These are phyloP conservation scores for Xiphophorus birchmanni DNA, from an alignment of 2,797 vertebrate species.

Conservation along the genomic window DNA sequence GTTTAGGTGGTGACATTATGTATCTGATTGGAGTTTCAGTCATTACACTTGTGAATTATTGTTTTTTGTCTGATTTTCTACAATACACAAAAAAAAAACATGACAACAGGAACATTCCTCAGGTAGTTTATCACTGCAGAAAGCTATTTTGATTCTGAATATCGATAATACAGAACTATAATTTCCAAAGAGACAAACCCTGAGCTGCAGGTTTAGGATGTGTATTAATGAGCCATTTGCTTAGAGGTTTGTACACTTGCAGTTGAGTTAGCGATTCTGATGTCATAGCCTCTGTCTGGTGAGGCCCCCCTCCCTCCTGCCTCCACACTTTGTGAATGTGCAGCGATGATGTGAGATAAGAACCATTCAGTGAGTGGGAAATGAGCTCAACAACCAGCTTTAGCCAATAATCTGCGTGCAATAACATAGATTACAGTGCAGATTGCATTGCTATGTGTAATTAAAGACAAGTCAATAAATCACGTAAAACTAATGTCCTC, in stretches of 20 bases:
- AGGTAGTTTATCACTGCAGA: background rate
- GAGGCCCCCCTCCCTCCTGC: slow-evolving; percentile 2
- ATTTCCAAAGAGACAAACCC: background rate
- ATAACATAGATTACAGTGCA: slow-evolving; percentile 46
- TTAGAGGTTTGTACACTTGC: background rate
- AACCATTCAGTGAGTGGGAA: slow-evolving; percentile 63
- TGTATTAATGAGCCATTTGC: background rate
- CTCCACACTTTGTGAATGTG: slow-evolving; percentile 28
- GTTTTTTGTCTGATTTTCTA: background rate
- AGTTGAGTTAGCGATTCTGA: slow-evolving; percentile 14
- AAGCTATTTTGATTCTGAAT: background rate
- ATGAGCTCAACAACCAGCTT: slow-evolving; percentile 69
- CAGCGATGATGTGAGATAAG: slow-evolving; percentile 52
- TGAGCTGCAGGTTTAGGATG: background rate
- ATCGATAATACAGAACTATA: background rate
- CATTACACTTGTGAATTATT: background rate
- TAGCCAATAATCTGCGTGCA: slow-evolving; percentile 49
- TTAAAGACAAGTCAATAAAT: background rate
- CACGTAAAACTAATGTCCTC: background rate
- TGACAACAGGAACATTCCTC: background rate
- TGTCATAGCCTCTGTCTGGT: slow-evolving; percentile 18
- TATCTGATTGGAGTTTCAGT: background rate
- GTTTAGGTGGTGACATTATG: background rate
- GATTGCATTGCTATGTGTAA: background rate
- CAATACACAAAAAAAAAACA: background rate